Percentiles rank a stretch among this genome's conserved stretches.
Evolutionary conservation across 2,113 vertebrate genomes (phyloP).

Genomic region (Cygnus buccinator): DNA sequence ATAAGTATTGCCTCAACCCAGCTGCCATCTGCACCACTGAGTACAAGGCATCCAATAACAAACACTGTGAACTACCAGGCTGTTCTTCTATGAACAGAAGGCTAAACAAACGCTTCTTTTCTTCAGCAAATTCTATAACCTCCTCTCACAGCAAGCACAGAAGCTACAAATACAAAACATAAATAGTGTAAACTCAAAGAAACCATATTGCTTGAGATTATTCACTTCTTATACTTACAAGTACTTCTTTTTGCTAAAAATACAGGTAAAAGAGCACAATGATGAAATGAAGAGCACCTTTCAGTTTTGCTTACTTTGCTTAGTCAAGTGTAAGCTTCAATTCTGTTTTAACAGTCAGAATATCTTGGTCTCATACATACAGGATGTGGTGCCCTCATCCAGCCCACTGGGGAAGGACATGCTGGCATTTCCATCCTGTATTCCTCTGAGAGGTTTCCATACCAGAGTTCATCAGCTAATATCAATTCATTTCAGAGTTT

Average conservation of each 20-base stretch:
- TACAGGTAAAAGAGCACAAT: neutral
- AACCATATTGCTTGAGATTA: neutral
- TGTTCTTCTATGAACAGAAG: neutral
- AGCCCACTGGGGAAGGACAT: neutral
- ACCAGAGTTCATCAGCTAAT: neutral
- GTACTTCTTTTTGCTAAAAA: neutral
- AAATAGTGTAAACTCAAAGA: neutral
- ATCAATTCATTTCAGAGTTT: neutral
- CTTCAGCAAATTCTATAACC: neutral
- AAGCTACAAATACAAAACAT: neutral
- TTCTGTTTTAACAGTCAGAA: neutral
- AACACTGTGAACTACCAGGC: neutral
- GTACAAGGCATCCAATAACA: neutral
- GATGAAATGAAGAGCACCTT: neutral
- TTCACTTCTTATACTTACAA: neutral
- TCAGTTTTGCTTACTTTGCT: neutral
- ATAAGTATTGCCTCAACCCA: neutral
- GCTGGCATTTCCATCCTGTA: neutral
- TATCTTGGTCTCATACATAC: neutral
- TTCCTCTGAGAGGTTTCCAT: neutral
- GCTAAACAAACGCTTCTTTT: neutral
- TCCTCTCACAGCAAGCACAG: neutral
- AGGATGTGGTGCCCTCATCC: rapidly evolving
- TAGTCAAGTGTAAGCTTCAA: neutral
- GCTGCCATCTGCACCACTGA: neutral